Conservation (phyloP, 2,888 invertebrate genomes). For the Tenthredo amoena region DNA sequence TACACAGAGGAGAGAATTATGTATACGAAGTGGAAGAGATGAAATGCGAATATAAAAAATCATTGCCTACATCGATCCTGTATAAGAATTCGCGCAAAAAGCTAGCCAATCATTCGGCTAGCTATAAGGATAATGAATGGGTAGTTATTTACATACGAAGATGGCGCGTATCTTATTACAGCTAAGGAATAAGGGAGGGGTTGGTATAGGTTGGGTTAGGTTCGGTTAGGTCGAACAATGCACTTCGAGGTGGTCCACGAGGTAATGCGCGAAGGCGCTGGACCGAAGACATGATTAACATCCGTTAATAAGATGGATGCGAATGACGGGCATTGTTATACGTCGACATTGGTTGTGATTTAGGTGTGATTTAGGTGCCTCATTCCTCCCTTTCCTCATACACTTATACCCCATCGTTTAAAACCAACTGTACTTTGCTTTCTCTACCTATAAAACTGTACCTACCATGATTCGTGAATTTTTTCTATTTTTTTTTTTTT, state of each 20-base stretch:
- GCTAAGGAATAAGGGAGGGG: constrained; percentile 61
- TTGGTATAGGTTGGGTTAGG: constrained; percentile 63
- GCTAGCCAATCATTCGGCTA: constrained; percentile 75
- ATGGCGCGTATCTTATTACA: constrained; percentile 78
- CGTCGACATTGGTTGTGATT: constrained; percentile 70
- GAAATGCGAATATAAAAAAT: neutral
- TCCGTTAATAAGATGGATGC: constrained; percentile 78
- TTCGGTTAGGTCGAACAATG: constrained; percentile 73
- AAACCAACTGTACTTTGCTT: neutral
- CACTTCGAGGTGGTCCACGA: constrained; percentile 74
- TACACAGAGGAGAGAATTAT: too few relatives aligned
- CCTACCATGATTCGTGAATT: neutral
- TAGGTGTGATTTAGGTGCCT: constrained; percentile 60
- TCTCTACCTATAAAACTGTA: neutral
- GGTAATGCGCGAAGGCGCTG: constrained; percentile 72
- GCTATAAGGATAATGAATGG: constrained; percentile 75
- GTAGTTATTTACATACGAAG: constrained; percentile 77
- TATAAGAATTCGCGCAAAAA: constrained; percentile 75
- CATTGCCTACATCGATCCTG: constrained; percentile 53
- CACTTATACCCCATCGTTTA: neutral
- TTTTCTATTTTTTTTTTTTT: neutral
- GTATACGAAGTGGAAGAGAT: neutral
- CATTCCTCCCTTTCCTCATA: neutral
- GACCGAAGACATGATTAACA: constrained; percentile 78
- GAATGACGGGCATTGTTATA: constrained; percentile 74